Base-by-base conservation (phyloP, 1,140 invertebrate genomes). In the Drosophila sp. region DNA sequence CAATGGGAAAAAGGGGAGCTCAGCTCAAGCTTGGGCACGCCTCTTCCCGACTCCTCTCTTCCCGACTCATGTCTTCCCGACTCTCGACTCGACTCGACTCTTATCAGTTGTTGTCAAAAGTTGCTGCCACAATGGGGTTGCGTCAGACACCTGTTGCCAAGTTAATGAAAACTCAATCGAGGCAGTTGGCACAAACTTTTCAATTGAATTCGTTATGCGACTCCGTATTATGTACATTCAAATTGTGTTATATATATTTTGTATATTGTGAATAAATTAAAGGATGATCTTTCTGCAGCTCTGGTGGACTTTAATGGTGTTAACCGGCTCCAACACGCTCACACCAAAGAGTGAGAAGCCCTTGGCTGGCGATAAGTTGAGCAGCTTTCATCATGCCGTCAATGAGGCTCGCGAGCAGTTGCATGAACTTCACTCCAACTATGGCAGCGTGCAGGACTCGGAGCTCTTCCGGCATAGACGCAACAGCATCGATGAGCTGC, bases 221-320 rank as follows among this genome's bases (percentile, higher is more conserved):
- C 32, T 36, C 7, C 14, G 32, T 53, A 36, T 53, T 25, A 48
- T 38, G 46, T 27, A 46, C 29, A 45, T 38, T 72, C 29, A 11
- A 67, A 32, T 36, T 61, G 14, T n/a, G 25, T 53, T 36, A 11
- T 36, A 16, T 53, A 27, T 64, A 13, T 21, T 11, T 13, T 72
- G 61, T 72, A 59, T 72, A 62, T 76, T 63, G 25, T 62, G 53
- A 58, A 9, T 46, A 14, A 45, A 6, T 36, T 0, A 0, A 38
- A 38, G 3, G 2, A 89, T 89, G 83, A 75, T 70, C 18, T 67
- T 67, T 32, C 29, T 67, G 34, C 76, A 72, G 27, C 40, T 83
- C 11, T 89, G 84, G 83, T 89, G 83, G 79, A 71, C 73, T 4
- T 16, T 89, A 6, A 40, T 89, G 43, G 50, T 89, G 36, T 32